phyloP scores from a whole-genome alignment of 2,797 vertebrate genomes.

The Thaleichthys pacificus region DNA sequence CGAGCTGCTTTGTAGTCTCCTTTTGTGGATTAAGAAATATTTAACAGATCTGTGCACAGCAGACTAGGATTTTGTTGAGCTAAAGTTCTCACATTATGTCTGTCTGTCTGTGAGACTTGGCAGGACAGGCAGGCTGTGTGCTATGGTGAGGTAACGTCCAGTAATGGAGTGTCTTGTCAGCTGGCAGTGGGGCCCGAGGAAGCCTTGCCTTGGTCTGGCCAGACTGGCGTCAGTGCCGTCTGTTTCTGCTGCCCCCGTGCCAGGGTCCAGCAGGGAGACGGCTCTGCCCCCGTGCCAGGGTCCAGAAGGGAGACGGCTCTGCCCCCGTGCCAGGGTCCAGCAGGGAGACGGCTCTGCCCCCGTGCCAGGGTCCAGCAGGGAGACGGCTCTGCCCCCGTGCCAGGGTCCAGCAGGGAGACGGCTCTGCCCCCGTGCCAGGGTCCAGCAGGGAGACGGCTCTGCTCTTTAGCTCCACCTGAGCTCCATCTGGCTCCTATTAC shows the following conservation, averaged over 20 bases:
- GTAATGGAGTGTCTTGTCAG: constrained; percentile 58
- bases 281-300: constrained; percentile 39
- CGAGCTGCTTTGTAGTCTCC: neutral
- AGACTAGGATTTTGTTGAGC: no score
- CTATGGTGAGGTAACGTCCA: constrained; percentile 50
- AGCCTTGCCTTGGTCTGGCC: constrained; percentile 18
- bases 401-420: no score
- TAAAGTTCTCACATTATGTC: neutral
- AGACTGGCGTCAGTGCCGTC: constrained; percentile 48
- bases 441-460: constrained; percentile 60
- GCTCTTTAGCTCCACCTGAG: constrained; percentile 67
- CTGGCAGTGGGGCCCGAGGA: constrained; percentile 55
- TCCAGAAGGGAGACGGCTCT: no score
- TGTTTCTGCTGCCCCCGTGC: constrained; percentile 57
- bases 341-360: no score
- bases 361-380: no score
- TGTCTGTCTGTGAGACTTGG: constrained; percentile 42
- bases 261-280: constrained; percentile 62
- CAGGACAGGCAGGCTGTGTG: constrained; percentile 28
- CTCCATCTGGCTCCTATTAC: constrained; percentile 71
- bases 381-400: no score
- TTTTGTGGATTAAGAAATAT: no score
- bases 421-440: constrained; percentile 23
- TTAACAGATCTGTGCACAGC: no score
- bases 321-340: no score